phyloP scores from a whole-genome alignment of 2,797 vertebrate species.

The Cossypha heuglini region DNA sequence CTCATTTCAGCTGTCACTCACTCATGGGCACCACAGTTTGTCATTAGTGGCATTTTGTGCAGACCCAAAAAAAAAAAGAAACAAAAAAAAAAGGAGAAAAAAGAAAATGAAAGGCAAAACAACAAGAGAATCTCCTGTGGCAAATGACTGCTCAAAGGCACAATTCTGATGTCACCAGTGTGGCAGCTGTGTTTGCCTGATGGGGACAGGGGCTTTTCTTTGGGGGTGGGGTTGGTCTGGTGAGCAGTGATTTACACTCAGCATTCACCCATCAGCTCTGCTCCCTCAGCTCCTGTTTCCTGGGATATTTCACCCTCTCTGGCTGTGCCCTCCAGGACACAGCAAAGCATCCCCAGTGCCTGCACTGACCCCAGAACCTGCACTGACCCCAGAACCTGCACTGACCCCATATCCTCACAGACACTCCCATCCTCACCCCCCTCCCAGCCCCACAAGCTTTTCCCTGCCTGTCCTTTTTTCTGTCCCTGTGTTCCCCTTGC shows the following conservation, averaged over 20 bases:
- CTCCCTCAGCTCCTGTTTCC: background rate
- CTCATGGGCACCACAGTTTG: conserved; percentile 66
- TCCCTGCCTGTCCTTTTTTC: background rate
- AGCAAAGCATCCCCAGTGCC: background rate
- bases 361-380: background rate
- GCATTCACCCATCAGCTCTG: accelerated
- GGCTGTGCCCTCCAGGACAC: background rate
- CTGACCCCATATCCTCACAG: too few relatives aligned
- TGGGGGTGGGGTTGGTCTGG: background rate
- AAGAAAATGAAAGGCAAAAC: conserved; percentile 14
- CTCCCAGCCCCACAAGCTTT: background rate
- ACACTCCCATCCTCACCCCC: background rate
- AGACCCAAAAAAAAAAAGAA: background rate
- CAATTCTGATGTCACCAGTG: conserved; percentile 71
- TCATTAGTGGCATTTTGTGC: conserved; percentile 76
- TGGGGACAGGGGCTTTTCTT: background rate
- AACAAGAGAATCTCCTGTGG: conserved; percentile 37
- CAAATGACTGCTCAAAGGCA: conserved; percentile 68
- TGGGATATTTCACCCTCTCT: background rate
- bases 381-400: background rate
- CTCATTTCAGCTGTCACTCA: conserved; percentile 81
- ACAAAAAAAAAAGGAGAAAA: background rate
- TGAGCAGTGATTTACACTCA: background rate
- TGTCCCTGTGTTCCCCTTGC: background rate
- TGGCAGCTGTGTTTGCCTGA: conserved; percentile 62